Conservation (phyloP, 2,888 invertebrate species). For the Trilocha varians region DNA sequence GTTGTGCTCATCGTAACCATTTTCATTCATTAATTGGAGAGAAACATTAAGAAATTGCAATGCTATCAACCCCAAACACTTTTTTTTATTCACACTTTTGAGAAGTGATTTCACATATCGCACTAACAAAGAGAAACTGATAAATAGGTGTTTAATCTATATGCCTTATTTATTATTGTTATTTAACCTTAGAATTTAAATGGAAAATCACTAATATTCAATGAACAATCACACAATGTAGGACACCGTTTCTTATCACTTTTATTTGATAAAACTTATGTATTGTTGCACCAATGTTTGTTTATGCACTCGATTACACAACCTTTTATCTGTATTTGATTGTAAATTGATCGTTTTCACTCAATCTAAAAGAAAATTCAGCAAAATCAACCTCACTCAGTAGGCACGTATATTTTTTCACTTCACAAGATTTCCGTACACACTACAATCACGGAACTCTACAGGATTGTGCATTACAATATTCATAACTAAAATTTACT, state of each 20-base stretch:
- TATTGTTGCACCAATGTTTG: not conserved
- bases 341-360: not conserved
- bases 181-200: no score
- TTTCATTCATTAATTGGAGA: conserved; percentile 30
- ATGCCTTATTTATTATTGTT: no score
- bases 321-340: not conserved
- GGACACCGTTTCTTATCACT: not conserved
- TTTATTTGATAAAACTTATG: not conserved
- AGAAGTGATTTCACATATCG: no score
- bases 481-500: not conserved
- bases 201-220: not conserved
- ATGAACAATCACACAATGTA: no score
- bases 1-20: conserved; percentile 72
- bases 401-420: not conserved
- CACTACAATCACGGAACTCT: not conserved
- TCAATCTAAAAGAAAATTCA: not conserved
- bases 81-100: no score
- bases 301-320: not conserved
- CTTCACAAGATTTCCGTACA: not conserved
- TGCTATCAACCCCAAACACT: no score
- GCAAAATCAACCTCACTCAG: not conserved
- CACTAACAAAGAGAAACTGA: no score
- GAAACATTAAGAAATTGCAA: not conserved
- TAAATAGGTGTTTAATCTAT: no score
- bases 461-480: not conserved